A percentile compares a stretch with the other conserved stretches of the same genome.
Evolutionary conservation across 2,797 vertebrate species (phyloP).

Genomic region (Spinibarbus caldwelli): DNA sequence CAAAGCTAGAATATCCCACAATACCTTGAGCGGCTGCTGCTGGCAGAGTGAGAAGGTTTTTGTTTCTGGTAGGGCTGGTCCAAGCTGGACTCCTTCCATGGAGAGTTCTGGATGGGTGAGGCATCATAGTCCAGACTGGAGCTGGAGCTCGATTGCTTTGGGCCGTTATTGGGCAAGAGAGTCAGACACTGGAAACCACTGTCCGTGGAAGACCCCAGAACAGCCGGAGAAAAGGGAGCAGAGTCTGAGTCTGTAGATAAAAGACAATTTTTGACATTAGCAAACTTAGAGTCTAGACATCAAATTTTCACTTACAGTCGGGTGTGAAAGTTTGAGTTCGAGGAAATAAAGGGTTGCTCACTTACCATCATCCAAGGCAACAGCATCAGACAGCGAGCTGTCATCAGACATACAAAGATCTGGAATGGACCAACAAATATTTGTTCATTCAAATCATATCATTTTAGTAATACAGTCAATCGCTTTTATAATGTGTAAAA

Average conservation of each 20-base stretch:
- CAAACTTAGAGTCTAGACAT: background rate
- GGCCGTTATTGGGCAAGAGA: constrained; percentile 49
- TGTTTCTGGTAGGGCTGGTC: constrained; percentile 87
- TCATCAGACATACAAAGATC: constrained; percentile 82
- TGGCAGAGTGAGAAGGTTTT: constrained; percentile 71
- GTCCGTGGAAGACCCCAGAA: constrained; percentile 57
- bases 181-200: constrained; percentile 66
- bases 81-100: constrained; percentile 91
- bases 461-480: background rate
- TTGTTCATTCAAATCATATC: background rate
- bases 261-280: background rate
- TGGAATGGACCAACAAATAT: constrained; percentile 50
- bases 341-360: background rate
- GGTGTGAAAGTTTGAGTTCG: background rate
- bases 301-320: background rate
- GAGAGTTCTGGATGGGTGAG: constrained; percentile 88
- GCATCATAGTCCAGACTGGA: constrained; percentile 72
- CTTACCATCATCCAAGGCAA: constrained; percentile 87
- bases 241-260: constrained; percentile 70
- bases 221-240: constrained; percentile 66
- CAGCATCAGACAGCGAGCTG: constrained; percentile 86
- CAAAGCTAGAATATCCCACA: background rate
- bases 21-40: constrained; percentile 84
- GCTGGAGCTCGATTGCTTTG: constrained; percentile 63
- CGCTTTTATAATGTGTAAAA: background rate